These are phyloP conservation scores for Folsomia manolachei DNA, from an alignment of 2,888 invertebrate genomes.

Conservation along the genomic window DNA sequence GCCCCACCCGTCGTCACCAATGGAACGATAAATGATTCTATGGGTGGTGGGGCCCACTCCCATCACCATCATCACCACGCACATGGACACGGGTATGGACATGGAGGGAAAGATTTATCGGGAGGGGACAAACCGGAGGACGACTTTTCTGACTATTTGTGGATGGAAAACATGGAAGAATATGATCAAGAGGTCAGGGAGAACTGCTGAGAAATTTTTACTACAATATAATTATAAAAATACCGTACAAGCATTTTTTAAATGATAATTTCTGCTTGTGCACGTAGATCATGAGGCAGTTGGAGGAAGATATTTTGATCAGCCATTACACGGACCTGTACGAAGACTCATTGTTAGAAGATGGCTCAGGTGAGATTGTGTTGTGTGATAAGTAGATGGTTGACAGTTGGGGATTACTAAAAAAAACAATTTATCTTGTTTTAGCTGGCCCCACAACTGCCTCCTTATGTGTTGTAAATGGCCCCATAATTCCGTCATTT, in stretches of 20 bases:
- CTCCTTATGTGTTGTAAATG: slow-evolving; percentile 33
- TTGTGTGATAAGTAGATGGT: too few species aligned
- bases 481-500: slow-evolving; percentile 31
- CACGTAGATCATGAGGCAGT: slow-evolving; percentile 77
- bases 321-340: slow-evolving; percentile 70
- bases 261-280: too few species aligned
- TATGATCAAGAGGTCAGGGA: slow-evolving; percentile 86
- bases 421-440: too few species aligned
- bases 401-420: too few species aligned
- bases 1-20: neutral
- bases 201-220: neutral
- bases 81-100: too few species aligned
- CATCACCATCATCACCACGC: too few species aligned
- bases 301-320: slow-evolving; percentile 83
- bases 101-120: neutral
- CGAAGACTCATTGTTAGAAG: slow-evolving; percentile 64
- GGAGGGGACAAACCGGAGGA: slow-evolving; percentile 53
- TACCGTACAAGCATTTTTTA: too few species aligned
- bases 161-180: slow-evolving; percentile 93
- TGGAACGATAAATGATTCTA: neutral
- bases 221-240: too few species aligned
- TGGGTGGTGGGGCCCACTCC: neutral
- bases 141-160: slow-evolving; percentile 86
- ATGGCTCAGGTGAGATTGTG: too few species aligned
- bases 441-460: slow-evolving; percentile 44